Percentiles rank a stretch among this genome's conserved stretches.
Evolutionary conservation across 2,113 vertebrate genomes (phyloP).

Genomic region (Eulacestoma nigropectus): DNA sequence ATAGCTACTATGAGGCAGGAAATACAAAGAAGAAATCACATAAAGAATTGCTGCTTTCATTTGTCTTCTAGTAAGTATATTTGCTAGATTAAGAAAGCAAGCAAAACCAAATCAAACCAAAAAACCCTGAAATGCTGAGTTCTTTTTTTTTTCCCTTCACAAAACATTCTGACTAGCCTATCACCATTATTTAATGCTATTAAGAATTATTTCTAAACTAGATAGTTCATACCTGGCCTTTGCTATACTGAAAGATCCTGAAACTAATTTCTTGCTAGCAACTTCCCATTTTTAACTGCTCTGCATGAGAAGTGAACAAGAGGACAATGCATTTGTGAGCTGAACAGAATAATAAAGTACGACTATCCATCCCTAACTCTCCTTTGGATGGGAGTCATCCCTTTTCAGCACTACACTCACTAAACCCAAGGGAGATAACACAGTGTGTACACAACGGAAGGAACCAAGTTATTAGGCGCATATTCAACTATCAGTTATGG

Average conservation of each 20-base stretch:
- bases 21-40: neutral
- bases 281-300: neutral
- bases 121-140: neutral
- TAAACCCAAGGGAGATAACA: neutral
- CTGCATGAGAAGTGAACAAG: neutral
- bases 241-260: neutral
- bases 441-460: neutral
- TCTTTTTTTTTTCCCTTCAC: rapidly evolving
- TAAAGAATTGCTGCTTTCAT: too few relatives aligned
- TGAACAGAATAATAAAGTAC: neutral
- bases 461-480: neutral
- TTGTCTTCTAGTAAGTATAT: too few relatives aligned
- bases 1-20: neutral
- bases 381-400: neutral
- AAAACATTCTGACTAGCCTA: neutral
- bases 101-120: neutral
- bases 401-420: neutral
- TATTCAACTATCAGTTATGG: neutral
- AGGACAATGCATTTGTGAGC: neutral
- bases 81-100: neutral
- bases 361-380: neutral
- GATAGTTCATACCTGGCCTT: neutral
- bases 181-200: neutral
- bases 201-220: neutral
- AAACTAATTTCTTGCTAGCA: neutral